Conservation (phyloP, 2,797 vertebrate genomes). For the Coracias cyanogaster region DNA sequence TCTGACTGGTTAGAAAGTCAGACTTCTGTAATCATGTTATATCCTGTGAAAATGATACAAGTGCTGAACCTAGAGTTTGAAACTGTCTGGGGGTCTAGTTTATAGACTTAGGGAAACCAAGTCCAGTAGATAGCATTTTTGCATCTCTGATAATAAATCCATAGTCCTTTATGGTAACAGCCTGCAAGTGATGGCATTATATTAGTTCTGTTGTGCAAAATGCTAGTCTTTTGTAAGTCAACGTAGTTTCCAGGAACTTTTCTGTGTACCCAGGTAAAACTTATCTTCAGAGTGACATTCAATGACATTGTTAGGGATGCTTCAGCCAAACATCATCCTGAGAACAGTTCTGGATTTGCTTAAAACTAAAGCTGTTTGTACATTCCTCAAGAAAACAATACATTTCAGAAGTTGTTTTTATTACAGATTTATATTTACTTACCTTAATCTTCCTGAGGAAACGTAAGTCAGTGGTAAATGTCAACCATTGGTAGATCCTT, state of each 20-base stretch:
- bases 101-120: background rate
- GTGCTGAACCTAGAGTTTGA: background rate
- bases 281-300: background rate
- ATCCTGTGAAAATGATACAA: background rate
- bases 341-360: background rate
- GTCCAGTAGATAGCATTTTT: background rate
- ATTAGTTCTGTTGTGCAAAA: background rate
- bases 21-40: background rate
- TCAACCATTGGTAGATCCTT: background rate
- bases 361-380: background rate
- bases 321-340: background rate
- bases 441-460: background rate
- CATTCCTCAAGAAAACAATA: background rate
- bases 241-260: background rate
- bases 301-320: background rate
- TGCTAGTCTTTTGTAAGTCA: background rate
- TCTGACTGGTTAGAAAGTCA: background rate
- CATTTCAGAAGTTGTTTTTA: background rate
- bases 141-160: background rate
- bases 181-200: background rate
- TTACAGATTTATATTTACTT: background rate
- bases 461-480: background rate
- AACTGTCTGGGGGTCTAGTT: background rate
- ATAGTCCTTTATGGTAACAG: background rate
- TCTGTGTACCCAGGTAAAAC: background rate